phyloP scores from a whole-genome alignment of 2,797 vertebrate genomes.

The Gymnocypris eckloni region DNA sequence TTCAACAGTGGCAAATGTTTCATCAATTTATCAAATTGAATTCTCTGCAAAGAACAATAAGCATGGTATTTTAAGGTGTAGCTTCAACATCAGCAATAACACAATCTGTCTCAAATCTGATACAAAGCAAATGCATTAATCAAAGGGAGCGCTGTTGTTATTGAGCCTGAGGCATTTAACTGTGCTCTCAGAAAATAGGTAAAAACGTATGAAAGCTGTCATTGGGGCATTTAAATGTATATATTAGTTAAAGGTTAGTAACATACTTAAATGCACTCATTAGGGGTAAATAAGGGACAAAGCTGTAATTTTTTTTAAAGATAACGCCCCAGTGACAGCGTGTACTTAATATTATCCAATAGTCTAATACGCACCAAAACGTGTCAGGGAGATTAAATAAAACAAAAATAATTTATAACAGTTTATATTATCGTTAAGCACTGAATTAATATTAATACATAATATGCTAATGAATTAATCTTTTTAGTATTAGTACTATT shows the following conservation, averaged over 20 bases:
- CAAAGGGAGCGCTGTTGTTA: not conserved
- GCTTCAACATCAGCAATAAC: not conserved
- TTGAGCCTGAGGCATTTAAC: not conserved
- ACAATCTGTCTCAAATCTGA: not conserved
- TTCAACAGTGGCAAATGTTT: not conserved
- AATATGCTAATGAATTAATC: not conserved
- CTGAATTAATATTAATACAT: not conserved
- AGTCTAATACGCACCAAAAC: not conserved
- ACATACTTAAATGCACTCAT: not conserved
- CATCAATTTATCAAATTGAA: not conserved
- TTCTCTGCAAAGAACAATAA: not conserved
- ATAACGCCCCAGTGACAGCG: not conserved
- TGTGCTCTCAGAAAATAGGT: not conserved
- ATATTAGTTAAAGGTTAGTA: not conserved
- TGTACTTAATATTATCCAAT: not conserved
- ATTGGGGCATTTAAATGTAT: not conserved
- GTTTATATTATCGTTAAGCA: not conserved
- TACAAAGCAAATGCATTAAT: not conserved
- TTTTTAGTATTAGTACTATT: not conserved
- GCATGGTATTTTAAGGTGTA: not conserved
- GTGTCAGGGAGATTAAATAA: not conserved
- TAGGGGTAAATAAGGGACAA: not conserved
- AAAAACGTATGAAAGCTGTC: not conserved
- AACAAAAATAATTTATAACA: not conserved
- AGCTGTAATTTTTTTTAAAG: not conserved